Evolutionary conservation across 2,113 vertebrate genomes (phyloP), one percentile per base, ranked within the genome.

Genomic region (Albula glossodonta): DNA sequence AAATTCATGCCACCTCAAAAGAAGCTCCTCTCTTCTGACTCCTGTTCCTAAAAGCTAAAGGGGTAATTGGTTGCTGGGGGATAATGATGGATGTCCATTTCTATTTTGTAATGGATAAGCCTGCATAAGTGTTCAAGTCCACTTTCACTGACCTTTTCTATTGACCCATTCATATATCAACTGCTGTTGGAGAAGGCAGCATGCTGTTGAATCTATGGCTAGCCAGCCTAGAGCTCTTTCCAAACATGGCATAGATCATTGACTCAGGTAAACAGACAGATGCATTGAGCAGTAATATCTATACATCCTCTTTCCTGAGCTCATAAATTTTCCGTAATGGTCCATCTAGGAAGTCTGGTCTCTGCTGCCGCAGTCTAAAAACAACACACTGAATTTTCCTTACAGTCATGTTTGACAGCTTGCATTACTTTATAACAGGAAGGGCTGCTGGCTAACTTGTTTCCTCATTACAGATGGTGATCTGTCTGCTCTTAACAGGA

Each of bases 201-300:
- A 41, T 41, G 31, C 31, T 41, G 31, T 41, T 41, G 31, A 41
- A 41, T 41, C 53, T 2, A 12, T 56, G 53, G 53, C 12, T 12
- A 19, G 11, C n/a, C 19, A n/a, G 19, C 63, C 6, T 70, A 5
- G 22, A 70, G 63, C 19, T 70, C 63, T 1, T 48, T 70, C 41
- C 31, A 52, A 83, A 82, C 25, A 17, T 25, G 25, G 49, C 84
- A 83, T 86, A 77, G 57, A 81, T 89, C 82, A 87, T 77, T 53
- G 57, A n/a, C 11, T 86, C 60, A 84, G 79, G 25, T 60, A 60
- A 56, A 56, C 6, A 56, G 60, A 12, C 11, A 22, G 19, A 3
- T 70, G 15, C 63, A 5, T 70, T 70, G 63, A 17, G n/a, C 63
- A 41, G 31, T 41, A 41, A 41, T 41, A 56, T 12, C 53, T 53